A percentile compares a stretch with the other conserved stretches of the same genome.
These are phyloP conservation scores for Anneissia japonica DNA, from an alignment of 35 echinoderm and acorn worm species.

Conservation along the genomic window DNA sequence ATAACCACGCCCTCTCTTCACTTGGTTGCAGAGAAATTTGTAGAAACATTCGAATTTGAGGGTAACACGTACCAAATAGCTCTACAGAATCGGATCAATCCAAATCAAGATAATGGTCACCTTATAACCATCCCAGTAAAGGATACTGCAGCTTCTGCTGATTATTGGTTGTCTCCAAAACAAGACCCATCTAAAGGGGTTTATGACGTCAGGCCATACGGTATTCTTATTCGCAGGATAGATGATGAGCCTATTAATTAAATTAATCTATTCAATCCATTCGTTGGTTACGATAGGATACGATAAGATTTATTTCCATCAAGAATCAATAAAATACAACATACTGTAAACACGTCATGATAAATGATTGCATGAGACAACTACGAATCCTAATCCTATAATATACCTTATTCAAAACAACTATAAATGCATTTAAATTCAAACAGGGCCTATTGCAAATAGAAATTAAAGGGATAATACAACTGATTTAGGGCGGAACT, in stretches of 20 bases:
- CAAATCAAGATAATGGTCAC: neutral
- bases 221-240: slow-evolving; percentile 6
- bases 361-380: too few relatives aligned
- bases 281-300: too few relatives aligned
- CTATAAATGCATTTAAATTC: too few relatives aligned
- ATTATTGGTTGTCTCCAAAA: slow-evolving; percentile 15
- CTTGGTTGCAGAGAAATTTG: neutral
- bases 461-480: too few relatives aligned
- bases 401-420: too few relatives aligned
- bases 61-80: slow-evolving; percentile 10
- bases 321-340: too few relatives aligned
- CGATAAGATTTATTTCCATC: too few relatives aligned
- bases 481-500: too few relatives aligned
- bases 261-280: too few relatives aligned
- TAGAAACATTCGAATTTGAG: neutral
- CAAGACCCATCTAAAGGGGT: neutral
- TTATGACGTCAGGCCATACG: slow-evolving; percentile 13
- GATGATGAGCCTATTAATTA: neutral
- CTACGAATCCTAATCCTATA: too few relatives aligned
- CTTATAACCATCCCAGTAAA: neutral
- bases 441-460: too few relatives aligned
- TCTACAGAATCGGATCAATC: slow-evolving; percentile 22
- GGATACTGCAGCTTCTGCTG: neutral
- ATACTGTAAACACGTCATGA: too few relatives aligned
- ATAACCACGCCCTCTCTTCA: neutral